phyloP scores from a whole-genome alignment of 2,888 invertebrate genomes.

The Apodemia hepburni region DNA sequence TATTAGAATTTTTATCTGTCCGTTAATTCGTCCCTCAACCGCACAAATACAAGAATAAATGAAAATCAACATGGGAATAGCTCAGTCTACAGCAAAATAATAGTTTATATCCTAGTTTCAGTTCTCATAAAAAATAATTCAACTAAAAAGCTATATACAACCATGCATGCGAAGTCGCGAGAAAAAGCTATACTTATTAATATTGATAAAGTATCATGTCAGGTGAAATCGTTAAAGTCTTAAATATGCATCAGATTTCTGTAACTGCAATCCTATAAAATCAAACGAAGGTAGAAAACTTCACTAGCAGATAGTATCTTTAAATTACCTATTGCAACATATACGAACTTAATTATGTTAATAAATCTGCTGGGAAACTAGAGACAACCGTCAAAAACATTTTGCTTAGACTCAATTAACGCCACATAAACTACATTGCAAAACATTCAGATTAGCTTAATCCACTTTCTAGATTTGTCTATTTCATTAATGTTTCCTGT shows the following conservation, averaged over 20 bases:
- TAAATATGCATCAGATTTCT: not conserved
- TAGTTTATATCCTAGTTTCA: too few species aligned
- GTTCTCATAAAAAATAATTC: too few species aligned
- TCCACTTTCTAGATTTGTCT: constrained; percentile 34
- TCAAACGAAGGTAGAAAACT: not conserved
- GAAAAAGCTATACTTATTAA: too few species aligned
- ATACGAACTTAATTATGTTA: constrained; percentile 11
- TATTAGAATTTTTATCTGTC: too few species aligned
- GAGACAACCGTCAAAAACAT: constrained; percentile 19
- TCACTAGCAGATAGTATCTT: not conserved
- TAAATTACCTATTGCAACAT: not conserved
- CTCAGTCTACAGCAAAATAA: too few species aligned
- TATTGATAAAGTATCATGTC: too few species aligned
- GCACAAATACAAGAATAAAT: too few species aligned
- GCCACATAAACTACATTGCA: constrained; percentile 33
- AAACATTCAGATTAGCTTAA: constrained; percentile 35
- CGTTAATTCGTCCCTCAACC: too few species aligned
- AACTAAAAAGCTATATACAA: too few species aligned
- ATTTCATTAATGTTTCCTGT: constrained; percentile 29
- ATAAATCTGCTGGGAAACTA: constrained; percentile 5
- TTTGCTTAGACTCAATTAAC: constrained; percentile 29
- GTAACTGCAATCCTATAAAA: not conserved
- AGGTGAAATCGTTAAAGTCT: too few species aligned
- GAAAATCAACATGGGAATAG: too few species aligned
- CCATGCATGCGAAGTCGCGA: too few species aligned